These are phyloP conservation scores for Rafetus swinhoei DNA, from an alignment of 2,113 vertebrate genomes.

Conservation along the genomic window DNA sequence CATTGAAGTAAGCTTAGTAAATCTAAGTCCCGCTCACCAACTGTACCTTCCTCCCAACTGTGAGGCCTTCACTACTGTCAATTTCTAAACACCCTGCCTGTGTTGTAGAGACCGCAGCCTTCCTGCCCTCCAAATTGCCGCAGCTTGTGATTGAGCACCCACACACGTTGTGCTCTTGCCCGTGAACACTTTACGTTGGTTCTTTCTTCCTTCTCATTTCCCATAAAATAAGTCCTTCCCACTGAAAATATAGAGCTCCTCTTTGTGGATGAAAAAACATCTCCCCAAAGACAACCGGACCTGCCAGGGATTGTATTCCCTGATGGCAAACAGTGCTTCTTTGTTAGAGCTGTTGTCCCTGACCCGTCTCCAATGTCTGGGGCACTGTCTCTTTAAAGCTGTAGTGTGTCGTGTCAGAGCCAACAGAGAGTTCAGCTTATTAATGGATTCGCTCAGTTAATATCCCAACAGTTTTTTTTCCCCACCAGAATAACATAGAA, in stretches of 20 bases:
- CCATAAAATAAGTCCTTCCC: constrained; percentile 65
- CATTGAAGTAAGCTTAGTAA: background rate
- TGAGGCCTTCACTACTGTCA: background rate
- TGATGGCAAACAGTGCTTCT: constrained; percentile 69
- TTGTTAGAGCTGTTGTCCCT: constrained; percentile 68
- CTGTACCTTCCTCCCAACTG: rapidly evolving
- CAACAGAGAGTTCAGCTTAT: constrained; percentile 68
- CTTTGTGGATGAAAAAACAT: constrained; percentile 72
- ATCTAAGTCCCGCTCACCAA: background rate
- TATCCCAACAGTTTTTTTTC: constrained; percentile 65
- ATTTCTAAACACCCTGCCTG: background rate
- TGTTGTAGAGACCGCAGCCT: background rate
- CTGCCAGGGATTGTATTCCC: constrained; percentile 70
- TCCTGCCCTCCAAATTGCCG: constrained; percentile 7
- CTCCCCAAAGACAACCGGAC: constrained; percentile 67
- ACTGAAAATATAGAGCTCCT: constrained; percentile 69
- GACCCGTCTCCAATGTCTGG: constrained; percentile 65
- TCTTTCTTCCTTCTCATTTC: constrained; percentile 68
- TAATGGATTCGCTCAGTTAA: constrained; percentile 69
- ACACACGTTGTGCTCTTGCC: constrained; percentile 44
- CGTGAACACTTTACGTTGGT: constrained; percentile 67
- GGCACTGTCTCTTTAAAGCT: constrained; percentile 70
- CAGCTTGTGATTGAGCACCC: constrained; percentile 49
- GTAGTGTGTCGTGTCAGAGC: constrained; percentile 56
- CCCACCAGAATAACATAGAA: constrained; percentile 49